Conservation (phyloP, 2,797 vertebrate species). For the Lycodopsis pacificus region DNA sequence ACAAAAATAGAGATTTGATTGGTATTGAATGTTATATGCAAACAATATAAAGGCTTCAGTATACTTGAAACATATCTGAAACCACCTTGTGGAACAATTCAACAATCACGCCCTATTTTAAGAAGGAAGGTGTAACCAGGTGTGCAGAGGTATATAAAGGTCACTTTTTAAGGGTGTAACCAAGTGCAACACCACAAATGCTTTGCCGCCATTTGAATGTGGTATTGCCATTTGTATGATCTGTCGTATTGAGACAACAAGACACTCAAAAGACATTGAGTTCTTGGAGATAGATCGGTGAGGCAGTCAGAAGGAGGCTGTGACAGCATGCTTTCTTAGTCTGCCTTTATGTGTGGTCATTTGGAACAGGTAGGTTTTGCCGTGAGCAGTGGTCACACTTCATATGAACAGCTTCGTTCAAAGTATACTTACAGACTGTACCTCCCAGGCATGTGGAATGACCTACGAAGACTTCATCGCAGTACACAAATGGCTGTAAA, state of each 20-base stretch:
- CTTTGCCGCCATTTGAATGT: not conserved
- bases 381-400: not conserved
- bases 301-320: not conserved
- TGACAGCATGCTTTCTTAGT: not conserved
- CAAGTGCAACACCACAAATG: not conserved
- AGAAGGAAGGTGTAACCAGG: not conserved
- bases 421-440: conserved; percentile 1
- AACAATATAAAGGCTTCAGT: conserved; percentile 15
- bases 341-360: not conserved
- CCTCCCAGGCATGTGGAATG: conserved; percentile 38
- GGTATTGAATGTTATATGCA: conserved; percentile 11
- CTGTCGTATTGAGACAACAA: not conserved
- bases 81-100: not conserved
- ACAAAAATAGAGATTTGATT: conserved; percentile 56
- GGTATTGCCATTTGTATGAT: not conserved
- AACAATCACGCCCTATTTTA: not conserved
- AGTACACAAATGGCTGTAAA: conserved; percentile 30
- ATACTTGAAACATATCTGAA: conserved; percentile 4
- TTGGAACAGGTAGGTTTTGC: not conserved
- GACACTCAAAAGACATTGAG: not conserved
- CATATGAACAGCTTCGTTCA: not conserved
- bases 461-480: conserved; percentile 26
- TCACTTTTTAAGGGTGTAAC: not conserved
- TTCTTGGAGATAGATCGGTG: not conserved
- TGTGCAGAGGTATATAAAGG: not conserved